Conservation (phyloP, 1,140 invertebrate genomes). For the roundworm (Caenorhabditis elegans) region WBcel235 BX284604.4:11112001-11112500, state of each 20-base stretch:
- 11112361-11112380: no score
- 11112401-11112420: no score
- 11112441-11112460: no score
- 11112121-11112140: conserved; percentile 7
- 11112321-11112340: no score
- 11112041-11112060: neutral
- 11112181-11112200: neutral
- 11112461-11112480: no score
- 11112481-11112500: no score
- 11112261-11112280: neutral
- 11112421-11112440: no score
- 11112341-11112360: no score
- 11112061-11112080: conserved; percentile 11
- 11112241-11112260: neutral
- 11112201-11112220: conserved; percentile 11
- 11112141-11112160: conserved; percentile 12
- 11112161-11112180: neutral
- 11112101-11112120: conserved; percentile 16
- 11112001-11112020: conserved; percentile 29
- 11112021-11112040: conserved; percentile 27
- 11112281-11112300: neutral
- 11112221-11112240: neutral
- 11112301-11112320: neutral
- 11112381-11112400: no score
- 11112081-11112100: conserved; percentile 27